phyloP scores from a whole-genome alignment of 2,797 vertebrate species.

The Cossypha caffra region DNA sequence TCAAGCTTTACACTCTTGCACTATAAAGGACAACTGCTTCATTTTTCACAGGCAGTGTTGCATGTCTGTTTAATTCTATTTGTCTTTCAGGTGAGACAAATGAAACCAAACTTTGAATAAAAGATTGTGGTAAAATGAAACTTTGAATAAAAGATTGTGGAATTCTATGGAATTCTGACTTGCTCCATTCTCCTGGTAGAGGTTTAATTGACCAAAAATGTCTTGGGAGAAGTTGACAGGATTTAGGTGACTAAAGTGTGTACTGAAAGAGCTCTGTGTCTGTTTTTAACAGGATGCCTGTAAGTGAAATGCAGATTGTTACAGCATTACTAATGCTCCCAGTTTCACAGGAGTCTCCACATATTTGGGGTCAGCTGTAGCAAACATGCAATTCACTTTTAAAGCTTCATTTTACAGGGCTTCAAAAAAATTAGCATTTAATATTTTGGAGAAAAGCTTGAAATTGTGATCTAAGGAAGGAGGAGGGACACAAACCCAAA shows the following conservation, averaged over 20 bases:
- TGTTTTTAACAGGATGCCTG: not conserved
- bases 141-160: slow-evolving; percentile 52
- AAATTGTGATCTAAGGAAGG: not conserved
- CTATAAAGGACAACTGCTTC: slow-evolving; percentile 25
- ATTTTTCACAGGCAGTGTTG: slow-evolving; percentile 49
- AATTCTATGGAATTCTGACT: not conserved
- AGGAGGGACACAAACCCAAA: not conserved
- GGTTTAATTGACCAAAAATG: not conserved
- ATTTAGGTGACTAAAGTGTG: not conserved
- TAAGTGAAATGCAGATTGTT: not conserved
- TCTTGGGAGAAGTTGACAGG: not conserved
- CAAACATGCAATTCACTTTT: not conserved
- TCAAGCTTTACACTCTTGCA: slow-evolving; percentile 41
- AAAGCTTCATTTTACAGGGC: not conserved
- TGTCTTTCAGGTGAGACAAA: slow-evolving; percentile 57
- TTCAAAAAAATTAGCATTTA: not conserved
- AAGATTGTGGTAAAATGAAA: slow-evolving; percentile 33
- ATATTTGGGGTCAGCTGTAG: not conserved
- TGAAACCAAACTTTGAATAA: slow-evolving; percentile 63
- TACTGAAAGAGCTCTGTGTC: not conserved
- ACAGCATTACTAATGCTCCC: not conserved
- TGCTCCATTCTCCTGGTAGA: not conserved
- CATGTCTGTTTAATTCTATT: slow-evolving; percentile 60
- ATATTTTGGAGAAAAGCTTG: not conserved
- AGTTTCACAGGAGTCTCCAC: not conserved